Conservation (phyloP, 2,888 invertebrate genomes). For the Philopedon plagiatum region DNA sequence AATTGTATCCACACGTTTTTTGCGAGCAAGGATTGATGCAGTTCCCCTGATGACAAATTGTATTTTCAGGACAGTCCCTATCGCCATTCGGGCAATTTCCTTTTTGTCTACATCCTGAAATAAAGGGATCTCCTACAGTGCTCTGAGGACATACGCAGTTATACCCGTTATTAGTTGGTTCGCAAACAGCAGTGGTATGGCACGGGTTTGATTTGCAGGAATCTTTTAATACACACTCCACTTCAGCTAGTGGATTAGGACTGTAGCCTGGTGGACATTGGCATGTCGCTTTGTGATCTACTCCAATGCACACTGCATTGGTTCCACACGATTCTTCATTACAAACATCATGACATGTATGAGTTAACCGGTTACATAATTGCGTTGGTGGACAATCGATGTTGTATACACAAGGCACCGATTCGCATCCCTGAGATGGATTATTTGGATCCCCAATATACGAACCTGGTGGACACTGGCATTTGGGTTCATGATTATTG, state of each 20-base stretch:
- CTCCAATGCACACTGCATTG: conserved; percentile 90
- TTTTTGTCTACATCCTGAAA: conserved; percentile 83
- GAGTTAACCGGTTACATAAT: conserved; percentile 86
- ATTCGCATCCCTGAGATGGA: conserved; percentile 79
- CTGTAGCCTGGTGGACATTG: conserved; percentile 89
- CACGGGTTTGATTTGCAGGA: conserved; percentile 85
- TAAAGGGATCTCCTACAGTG: conserved; percentile 83
- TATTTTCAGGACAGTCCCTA: conserved; percentile 82
- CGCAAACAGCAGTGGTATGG: conserved; percentile 85
- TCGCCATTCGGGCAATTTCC: conserved; percentile 82
- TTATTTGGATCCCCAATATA: conserved; percentile 91
- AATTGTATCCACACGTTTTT: conserved; percentile 83
- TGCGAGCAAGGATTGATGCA: conserved; percentile 88
- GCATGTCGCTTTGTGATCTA: conserved; percentile 86
- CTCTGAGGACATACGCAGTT: conserved; percentile 85
- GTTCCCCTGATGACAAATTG: conserved; percentile 78
- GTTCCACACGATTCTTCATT: conserved; percentile 86
- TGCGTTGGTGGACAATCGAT: conserved; percentile 85
- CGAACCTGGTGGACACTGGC: conserved; percentile 90
- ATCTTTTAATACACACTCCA: conserved; percentile 82
- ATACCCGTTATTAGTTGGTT: conserved; percentile 75
- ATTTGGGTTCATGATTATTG: conserved; percentile 91
- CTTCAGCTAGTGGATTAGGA: conserved; percentile 87
- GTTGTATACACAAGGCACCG: conserved; percentile 90
- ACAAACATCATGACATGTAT: conserved; percentile 87